Base-by-base conservation (phyloP, 1,140 invertebrate genomes). In the Theocolax elegans region DNA sequence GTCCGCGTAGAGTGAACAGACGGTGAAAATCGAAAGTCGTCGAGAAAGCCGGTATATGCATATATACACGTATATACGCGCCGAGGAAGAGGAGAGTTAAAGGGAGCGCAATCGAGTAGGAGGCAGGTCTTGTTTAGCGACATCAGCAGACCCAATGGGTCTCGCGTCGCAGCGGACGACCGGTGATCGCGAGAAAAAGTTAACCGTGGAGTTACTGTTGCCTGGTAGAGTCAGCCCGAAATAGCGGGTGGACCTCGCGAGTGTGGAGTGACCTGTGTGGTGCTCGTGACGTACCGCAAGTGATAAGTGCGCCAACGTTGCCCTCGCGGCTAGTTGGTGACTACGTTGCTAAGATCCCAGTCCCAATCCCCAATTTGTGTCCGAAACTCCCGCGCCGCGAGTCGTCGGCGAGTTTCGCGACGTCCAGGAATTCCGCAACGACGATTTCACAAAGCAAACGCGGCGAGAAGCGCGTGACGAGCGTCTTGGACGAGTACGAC, bases 161-260 rank as follows among this genome's bases (percentile, higher is more conserved):
- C 13, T 46, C 29, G 31, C 19, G 12, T 8, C 15, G 27, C 46
- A 62, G 58, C 54, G 17, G 66, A 51, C 66, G n/a, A 59, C 64
- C 9, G 19, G 17, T 12, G n/a, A 6, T n/a, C 3, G 10, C 19
- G 48, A 51, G 19, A 3, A 27, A 13, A 3, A 38, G 7, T 27
- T 8, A n/a, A 38, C 38, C 23, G 42, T 59, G 23, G 54, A 15
- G 27, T 12, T 38, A 29, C 25, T 77, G 73, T 77, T 75, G 75
- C 79, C 80, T 77, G 77, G 83, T 82, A 83, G 84, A 81, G 74
- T 84, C 27, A 77, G 49, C 60, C 51, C 72, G 67, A 77, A 75
- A 76, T 78, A 77, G 73, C 72, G 67, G 72, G n/a, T 66, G 56
- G 62, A 59, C 25, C 56, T 65, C 63, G 27, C 58, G 54, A n/a